These are phyloP conservation scores for Nephila pilipes DNA, from an alignment of 1,140 invertebrate species.

Conservation along the genomic window DNA sequence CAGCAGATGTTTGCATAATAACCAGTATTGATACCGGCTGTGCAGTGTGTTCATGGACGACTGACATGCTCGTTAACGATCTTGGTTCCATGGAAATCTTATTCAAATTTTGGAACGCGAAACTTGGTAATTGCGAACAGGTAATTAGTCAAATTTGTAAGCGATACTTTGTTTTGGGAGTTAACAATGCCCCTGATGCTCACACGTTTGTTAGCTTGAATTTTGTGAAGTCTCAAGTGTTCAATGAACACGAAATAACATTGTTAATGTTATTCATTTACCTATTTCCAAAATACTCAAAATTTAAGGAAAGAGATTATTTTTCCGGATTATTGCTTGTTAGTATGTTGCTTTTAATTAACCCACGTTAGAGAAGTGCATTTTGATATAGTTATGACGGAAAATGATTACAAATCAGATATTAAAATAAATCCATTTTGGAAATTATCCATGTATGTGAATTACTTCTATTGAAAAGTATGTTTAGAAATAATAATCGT, in stretches of 20 bases:
- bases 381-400: too few species aligned
- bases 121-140: constrained; percentile 62
- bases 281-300: background rate
- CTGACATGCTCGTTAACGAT: constrained; percentile 69
- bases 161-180: constrained; percentile 59
- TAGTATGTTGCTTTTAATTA: too few species aligned
- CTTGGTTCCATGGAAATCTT: constrained; percentile 67
- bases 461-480: too few species aligned
- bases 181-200: constrained; percentile 46
- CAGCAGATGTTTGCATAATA: constrained; percentile 61
- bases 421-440: too few species aligned
- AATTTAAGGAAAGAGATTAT: too few species aligned
- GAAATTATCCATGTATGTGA: too few species aligned
- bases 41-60: background rate
- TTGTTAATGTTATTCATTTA: background rate
- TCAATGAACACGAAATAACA: background rate
- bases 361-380: too few species aligned
- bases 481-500: too few species aligned
- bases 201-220: constrained; percentile 10
- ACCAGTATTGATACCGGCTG: constrained; percentile 42
- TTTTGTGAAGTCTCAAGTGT: background rate
- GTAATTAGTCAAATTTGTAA: constrained; percentile 73
- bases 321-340: too few species aligned
- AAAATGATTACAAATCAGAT: too few species aligned
- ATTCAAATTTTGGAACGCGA: constrained; percentile 58